Percentiles rank a stretch among this genome's conserved stretches.
These are phyloP conservation scores for Chunga burmeisteri DNA, from an alignment of 2,113 vertebrate genomes.

Conservation along the genomic window DNA sequence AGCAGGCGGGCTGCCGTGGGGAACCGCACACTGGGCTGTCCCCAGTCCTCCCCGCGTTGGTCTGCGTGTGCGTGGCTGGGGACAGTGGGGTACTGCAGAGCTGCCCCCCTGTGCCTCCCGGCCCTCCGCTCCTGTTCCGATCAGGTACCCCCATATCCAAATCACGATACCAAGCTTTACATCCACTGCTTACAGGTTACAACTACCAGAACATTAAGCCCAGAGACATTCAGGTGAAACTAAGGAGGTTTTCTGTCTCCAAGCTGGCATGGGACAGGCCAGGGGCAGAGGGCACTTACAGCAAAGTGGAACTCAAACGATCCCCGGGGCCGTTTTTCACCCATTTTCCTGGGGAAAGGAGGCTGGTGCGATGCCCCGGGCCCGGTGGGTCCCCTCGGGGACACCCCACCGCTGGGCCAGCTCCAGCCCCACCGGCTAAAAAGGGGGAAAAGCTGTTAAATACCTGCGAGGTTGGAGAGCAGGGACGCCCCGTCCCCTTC, in stretches of 20 bases:
- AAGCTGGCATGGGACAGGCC: fast-evolving
- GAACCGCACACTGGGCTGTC: not conserved
- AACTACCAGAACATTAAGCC: not conserved
- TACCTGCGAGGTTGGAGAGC: not conserved
- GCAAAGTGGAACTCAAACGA: fast-evolving
- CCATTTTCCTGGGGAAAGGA: not conserved
- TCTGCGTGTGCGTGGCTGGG: fast-evolving
- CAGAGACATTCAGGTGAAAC: not conserved
- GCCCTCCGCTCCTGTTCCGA: fast-evolving
- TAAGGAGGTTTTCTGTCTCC: not conserved
- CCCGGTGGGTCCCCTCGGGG: not conserved
- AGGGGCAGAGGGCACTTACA: not conserved
- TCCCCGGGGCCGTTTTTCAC: fast-evolving
- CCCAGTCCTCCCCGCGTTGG: fast-evolving
- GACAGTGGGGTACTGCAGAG: not conserved
- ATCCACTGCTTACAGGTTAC: not conserved
- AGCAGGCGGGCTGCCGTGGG: not conserved
- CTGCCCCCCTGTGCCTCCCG: not conserved
- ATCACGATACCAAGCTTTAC: fast-evolving
- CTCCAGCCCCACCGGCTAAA: not conserved
- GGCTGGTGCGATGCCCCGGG: too few species aligned
- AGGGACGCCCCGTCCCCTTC: not conserved
- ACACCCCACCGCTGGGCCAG: not conserved
- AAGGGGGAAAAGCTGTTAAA: fast-evolving
- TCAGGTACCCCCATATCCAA: fast-evolving